Base-by-base conservation (phyloP, 2,113 vertebrate species). In the Bostrychus sinensis region DNA sequence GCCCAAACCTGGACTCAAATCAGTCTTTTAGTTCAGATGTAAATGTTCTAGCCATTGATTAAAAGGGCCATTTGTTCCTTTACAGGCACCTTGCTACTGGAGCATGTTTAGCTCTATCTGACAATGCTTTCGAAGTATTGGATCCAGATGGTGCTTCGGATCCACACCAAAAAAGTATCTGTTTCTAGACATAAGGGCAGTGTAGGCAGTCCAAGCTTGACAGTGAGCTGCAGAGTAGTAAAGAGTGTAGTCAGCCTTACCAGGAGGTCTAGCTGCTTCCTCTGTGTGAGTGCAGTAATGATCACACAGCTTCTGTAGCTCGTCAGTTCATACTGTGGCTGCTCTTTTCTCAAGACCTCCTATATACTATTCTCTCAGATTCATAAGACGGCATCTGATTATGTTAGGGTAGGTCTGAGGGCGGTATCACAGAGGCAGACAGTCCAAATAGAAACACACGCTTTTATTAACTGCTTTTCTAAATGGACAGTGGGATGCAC, bases 261-360 rank as follows among this genome's bases (percentile, higher is more conserved):
- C 23, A 69, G 76, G 61, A 68, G 60, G 64, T 65, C 72, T n/a
- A n/a, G n/a, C n/a, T 39, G 36, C 56, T 50, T 13, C 50, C 25
- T 48, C 57, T 22, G 57, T 50, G 37, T 61, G 28, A 22, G 26
- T 26, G 34, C 13, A 19, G 60, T 17, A 58, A 59, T 60, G 61
- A 83, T 60, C 36, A 56, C 20, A 53, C 28, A 51, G 57, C 28
- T 20, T 14, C 46, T 45, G 43, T 37, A n/a, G 38, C 22, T n/a
- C 28, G n/a, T 17, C 6, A 9, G 45, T 60, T 42, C 25, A 34
- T 3, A 19, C 20, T 39, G 53, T 17, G 0, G 0, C 23, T 1
- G 19, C 14, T 10, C 36, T 36, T 22, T 46, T 38, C 53, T 64
- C 10, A 60, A 53, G 48, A 1, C 34, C 34, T 5, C 39, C 60